phyloP scores from a whole-genome alignment of 2,113 vertebrate genomes.

The Canis aureus region DNA sequence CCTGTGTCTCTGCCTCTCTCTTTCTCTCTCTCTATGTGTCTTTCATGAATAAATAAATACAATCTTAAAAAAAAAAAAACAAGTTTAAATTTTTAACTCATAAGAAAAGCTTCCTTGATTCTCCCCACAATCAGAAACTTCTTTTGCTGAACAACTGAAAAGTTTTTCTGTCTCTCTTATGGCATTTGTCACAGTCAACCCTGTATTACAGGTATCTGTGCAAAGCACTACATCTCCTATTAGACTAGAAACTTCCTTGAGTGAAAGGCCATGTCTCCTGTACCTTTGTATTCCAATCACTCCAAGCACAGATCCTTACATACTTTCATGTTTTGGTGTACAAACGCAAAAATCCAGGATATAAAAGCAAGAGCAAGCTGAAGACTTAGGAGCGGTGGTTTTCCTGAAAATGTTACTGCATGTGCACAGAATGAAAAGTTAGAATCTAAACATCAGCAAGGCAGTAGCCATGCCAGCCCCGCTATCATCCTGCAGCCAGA shows the following conservation, averaged over 20 bases:
- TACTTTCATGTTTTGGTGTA: not conserved
- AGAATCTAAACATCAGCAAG: conserved; percentile 30
- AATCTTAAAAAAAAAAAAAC: too few relatives aligned
- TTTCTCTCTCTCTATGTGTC: too few relatives aligned
- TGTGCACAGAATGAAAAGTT: not conserved
- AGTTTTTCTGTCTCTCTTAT: fast-evolving
- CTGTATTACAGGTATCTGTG: not conserved
- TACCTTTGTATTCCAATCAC: not conserved
- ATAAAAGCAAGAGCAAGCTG: not conserved
- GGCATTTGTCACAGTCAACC: not conserved
- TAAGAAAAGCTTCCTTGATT: not conserved
- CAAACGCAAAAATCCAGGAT: not conserved
- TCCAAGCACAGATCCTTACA: not conserved
- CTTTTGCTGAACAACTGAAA: not conserved
- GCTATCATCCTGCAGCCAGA: not conserved
- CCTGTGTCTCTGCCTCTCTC: too few relatives aligned
- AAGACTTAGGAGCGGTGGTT: not conserved
- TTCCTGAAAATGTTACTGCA: conserved; percentile 16
- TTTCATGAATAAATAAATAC: too few relatives aligned
- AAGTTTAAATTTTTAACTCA: not conserved
- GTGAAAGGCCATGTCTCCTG: not conserved
- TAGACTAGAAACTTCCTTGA: not conserved
- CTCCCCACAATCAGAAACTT: not conserved
- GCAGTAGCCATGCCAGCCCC: not conserved
- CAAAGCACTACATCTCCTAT: not conserved